Conservation (phyloP, 2,113 vertebrate genomes). For the Cervus canadensis region DNA sequence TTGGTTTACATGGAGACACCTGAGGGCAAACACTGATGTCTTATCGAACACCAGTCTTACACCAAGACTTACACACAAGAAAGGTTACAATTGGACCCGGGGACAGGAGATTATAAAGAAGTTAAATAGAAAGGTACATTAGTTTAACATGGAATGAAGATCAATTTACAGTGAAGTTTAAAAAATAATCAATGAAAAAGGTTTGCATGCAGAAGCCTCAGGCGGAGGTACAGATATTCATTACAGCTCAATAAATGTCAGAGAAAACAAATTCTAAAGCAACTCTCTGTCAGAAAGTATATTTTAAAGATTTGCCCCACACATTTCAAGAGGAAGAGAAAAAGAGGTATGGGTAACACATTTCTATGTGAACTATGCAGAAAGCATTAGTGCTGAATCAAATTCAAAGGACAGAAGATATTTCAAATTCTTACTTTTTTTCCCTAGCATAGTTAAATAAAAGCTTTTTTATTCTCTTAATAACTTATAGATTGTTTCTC, state of each 20-base stretch:
- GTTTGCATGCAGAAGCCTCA: not conserved
- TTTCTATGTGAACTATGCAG: not conserved
- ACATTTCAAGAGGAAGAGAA: not conserved
- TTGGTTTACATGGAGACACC: not conserved
- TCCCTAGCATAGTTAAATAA: not conserved
- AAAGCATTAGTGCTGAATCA: not conserved
- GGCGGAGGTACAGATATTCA: not conserved
- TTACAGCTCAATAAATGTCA: not conserved
- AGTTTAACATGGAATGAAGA: not conserved
- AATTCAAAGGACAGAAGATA: not conserved
- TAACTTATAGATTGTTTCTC: not conserved
- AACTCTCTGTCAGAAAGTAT: not conserved
- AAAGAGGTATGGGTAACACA: not conserved
- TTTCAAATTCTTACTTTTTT: not conserved
- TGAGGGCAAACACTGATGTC: not conserved
- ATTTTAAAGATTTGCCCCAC: not conserved
- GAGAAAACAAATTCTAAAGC: not conserved
- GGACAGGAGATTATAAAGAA: not conserved
- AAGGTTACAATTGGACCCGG: not conserved
- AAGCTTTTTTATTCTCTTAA: not conserved
- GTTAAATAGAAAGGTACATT: not conserved
- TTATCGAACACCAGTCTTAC: not conserved
- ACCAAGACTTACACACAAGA: not conserved
- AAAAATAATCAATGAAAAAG: not conserved
- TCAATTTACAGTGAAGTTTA: not conserved